Evolutionary conservation across 2,113 vertebrate genomes (phyloP), one percentile per base, ranked within the genome.

Genomic region (Brienomyrus brachyistius): DNA sequence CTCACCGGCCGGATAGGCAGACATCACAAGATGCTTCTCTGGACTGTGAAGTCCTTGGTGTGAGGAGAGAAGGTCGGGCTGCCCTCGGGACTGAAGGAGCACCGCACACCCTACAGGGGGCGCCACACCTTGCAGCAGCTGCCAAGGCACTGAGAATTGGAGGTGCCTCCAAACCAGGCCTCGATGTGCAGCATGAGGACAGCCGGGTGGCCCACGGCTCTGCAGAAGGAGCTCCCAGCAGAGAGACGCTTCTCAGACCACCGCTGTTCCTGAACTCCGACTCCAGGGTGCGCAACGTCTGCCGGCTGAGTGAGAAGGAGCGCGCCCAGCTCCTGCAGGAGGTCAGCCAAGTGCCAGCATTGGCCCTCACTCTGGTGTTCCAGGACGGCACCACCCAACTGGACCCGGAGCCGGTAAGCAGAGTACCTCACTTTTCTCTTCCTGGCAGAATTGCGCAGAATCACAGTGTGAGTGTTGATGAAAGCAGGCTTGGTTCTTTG

Each of bases 361-460:
- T 98, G 88, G 93, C 97, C 85, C 91, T 97, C 1, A 97, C 97
- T 0, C 94, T 98, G 95, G 50, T 97, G 35, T 97, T 95, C 93
- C 94, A 94, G 62, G 96, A 98, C 86, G 97, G 98, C 84, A 96
- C 95, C 11, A 97, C 97, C 31, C 98, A 98, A 92, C 94, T 99
- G 11, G 95, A 87, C 90, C 89, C 93, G 0, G 94, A 95, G 84
- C 95, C 97, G 96, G 98, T 98, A 31, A 92, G 91, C 13, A 11
- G 21, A 51, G 13, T 11, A 50, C n/a, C 47, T 48, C 21, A 13
- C 23, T 19, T 50, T 7, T 50, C 48, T 27, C 47, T 86, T n/a
- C 56, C 23, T 8, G 56, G 56, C 56, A 21, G 82, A 83, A 40
- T 35, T 17, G 1, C 43, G 2, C 35, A 47, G 80, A 47, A 23